Evolutionary conservation across 2,113 vertebrate genomes (phyloP), one percentile per base, ranked within the genome.

Genomic region (Aptenodytes patagonicus): DNA sequence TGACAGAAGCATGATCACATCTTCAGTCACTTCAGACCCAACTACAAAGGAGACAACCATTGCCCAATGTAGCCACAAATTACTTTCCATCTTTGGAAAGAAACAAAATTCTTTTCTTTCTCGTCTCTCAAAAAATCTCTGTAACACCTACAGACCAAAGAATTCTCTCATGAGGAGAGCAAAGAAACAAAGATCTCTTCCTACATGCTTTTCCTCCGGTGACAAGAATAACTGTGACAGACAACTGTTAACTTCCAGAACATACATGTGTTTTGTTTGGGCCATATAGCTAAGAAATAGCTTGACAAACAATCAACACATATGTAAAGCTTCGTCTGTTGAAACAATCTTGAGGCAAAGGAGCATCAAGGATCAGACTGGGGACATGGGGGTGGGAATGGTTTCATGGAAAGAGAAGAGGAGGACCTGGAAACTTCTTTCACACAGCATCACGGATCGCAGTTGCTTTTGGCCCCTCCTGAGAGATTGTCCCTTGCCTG

Each of bases 381-480:
- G 29, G 7, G 54, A 5, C 4, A 1, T 13, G 11, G 16, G 42
- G 9, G 7, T 1, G 2, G 24, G 17, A 75, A 46, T 9, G 9
- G 19, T 88, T 80, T 66, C 20, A 49, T 4, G 10, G 65, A 79
- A 60, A 60, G 44, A 79, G 66, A 60, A 26, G 17, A 70, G 13
- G 21, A 68, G 22, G 46, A 82, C 31, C 17, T 20, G 29, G 32
- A 40, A 61, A 68, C 46, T 60, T 83, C 42, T 55, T 82, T 81
- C 69, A 51, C 55, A 46, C 28, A 62, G 93, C 47, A 90, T 92
- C 76, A 66, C 1, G 1, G 38, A 75, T 1, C 68, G 65, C 44
- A 69, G 69, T 47, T 83, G 78, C 42, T 85, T 95, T 83, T 92
- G 68, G 90, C 77, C 78, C 64, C 72, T 92, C 12, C 62, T 84